phyloP scores from a whole-genome alignment of 2,113 vertebrate genomes.

The Trachemys scripta region DNA sequence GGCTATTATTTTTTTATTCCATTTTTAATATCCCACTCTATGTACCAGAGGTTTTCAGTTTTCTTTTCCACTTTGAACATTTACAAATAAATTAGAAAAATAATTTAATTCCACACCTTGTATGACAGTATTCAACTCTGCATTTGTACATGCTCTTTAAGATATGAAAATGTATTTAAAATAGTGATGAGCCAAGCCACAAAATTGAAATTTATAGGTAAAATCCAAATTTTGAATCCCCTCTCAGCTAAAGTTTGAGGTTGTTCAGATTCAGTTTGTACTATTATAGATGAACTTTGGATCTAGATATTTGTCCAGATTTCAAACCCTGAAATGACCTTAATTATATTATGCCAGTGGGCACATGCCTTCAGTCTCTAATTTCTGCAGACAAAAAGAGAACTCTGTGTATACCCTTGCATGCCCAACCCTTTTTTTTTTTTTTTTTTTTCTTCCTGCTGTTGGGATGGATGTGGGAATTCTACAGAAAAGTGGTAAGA shows the following conservation, averaged over 20 bases:
- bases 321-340: background rate
- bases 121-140: background rate
- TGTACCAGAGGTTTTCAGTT: background rate
- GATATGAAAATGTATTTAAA: background rate
- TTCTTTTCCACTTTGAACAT: background rate
- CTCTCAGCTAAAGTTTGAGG: background rate
- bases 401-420: background rate
- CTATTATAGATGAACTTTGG: background rate
- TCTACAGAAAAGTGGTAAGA: background rate
- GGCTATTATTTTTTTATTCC: background rate
- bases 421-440: background rate
- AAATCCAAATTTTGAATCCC: background rate
- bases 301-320: background rate
- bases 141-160: background rate
- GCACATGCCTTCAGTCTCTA: background rate
- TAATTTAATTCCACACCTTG: background rate
- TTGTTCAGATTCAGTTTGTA: background rate
- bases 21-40: background rate
- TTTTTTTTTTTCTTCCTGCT: no score
- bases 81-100: background rate
- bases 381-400: background rate
- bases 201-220: background rate
- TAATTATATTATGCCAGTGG: background rate
- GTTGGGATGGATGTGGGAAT: background rate
- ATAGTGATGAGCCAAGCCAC: background rate